phyloP scores from a whole-genome alignment of 2,797 vertebrate genomes.

The Acestrorhynchus altus region DNA sequence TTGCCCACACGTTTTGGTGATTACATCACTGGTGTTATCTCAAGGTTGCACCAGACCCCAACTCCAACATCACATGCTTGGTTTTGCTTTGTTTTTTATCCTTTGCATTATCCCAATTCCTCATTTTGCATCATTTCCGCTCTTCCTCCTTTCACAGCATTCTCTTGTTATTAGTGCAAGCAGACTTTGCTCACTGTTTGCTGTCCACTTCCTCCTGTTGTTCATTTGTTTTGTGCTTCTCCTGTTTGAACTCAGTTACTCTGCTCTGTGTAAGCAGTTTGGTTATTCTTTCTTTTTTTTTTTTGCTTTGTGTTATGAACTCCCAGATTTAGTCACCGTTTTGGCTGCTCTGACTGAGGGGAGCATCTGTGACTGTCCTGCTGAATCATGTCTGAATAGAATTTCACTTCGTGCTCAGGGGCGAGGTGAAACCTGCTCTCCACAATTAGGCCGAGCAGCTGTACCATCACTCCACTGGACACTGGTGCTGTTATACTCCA shows the following conservation, averaged over 20 bases:
- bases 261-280: not conserved
- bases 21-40: not conserved
- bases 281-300: too few species aligned
- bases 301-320: not conserved
- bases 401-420: not conserved
- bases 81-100: not conserved
- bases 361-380: not conserved
- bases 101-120: not conserved
- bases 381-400: constrained; percentile 5
- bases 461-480: not conserved
- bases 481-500: not conserved
- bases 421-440: not conserved
- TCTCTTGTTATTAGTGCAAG: not conserved
- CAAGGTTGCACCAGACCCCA: not conserved
- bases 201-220: not conserved
- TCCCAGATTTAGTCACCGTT: not conserved
- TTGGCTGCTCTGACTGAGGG: not conserved
- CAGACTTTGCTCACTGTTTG: not conserved
- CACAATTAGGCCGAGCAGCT: not conserved
- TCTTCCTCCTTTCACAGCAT: not conserved
- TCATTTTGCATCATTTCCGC: not conserved
- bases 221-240: not conserved
- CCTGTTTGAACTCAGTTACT: not conserved
- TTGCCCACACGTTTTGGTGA: not conserved
- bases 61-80: not conserved